A percentile compares a stretch with the other conserved stretches of the same genome.
phyloP scores from a whole-genome alignment of 1,140 invertebrate species.

The Pseudachorutes palmiensis region DNA sequence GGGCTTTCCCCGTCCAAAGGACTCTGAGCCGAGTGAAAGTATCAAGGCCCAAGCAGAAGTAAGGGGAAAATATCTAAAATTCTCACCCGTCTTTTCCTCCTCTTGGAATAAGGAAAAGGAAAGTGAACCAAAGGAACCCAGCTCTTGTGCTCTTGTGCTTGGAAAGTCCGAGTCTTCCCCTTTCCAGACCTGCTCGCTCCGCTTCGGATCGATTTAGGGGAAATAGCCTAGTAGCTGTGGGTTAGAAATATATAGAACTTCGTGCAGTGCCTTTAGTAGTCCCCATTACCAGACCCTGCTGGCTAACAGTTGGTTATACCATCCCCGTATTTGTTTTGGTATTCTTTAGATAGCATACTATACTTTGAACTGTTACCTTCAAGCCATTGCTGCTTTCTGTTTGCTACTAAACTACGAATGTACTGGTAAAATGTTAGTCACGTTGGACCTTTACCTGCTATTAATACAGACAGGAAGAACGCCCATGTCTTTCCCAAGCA shows the following conservation, averaged over 20 bases:
- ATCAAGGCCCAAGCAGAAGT: not conserved
- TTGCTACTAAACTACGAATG: no score
- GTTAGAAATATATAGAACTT: no score
- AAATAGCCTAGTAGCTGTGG: conserved; percentile 1
- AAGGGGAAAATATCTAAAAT: not conserved
- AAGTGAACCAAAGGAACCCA: not conserved
- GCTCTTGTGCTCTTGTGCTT: not conserved
- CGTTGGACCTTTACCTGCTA: not conserved
- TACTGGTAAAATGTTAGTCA: not conserved
- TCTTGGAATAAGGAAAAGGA: not conserved
- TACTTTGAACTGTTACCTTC: no score
- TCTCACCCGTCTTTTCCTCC: not conserved
- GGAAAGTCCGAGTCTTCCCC: conserved; percentile 1
- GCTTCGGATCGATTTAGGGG: conserved; percentile 28
- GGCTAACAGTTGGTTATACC: conserved; percentile 1
- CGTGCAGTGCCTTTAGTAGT: not conserved
- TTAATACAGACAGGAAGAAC: not conserved
- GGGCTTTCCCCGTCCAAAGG: not conserved
- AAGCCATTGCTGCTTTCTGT: not conserved
- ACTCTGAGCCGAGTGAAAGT: not conserved
- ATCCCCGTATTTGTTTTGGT: not conserved
- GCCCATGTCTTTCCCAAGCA: no score
- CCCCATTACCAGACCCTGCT: not conserved
- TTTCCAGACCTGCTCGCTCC: conserved; percentile 9
- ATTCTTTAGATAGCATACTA: not conserved